Conservation (phyloP, 2,113 vertebrate species). For the Rissa tridactyla region DNA sequence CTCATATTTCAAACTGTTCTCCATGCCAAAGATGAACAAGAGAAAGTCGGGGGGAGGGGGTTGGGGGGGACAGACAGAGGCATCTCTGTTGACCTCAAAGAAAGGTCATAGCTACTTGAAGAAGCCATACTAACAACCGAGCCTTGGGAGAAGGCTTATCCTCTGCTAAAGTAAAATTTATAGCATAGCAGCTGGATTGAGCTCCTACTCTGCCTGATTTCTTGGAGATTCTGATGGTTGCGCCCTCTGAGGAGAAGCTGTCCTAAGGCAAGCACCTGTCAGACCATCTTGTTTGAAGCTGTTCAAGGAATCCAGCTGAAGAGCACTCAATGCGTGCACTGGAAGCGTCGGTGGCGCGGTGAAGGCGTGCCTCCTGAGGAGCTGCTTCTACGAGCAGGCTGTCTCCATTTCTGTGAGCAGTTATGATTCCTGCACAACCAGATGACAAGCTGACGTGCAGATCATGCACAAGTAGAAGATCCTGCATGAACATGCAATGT, state of each 20-base stretch:
- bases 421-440: accelerated
- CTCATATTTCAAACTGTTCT: background rate
- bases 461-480: background rate
- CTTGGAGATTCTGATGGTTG: background rate
- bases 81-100: background rate
- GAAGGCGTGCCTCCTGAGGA: background rate
- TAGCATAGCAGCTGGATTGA: background rate
- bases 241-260: background rate
- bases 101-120: background rate
- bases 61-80: background rate
- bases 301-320: background rate
- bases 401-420: background rate
- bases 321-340: background rate
- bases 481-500: background rate
- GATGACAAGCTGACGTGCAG: background rate
- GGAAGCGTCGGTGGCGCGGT: background rate
- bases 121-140: background rate
- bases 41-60: background rate
- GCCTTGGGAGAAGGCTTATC: background rate
- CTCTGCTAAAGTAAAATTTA: background rate
- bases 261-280: background rate
- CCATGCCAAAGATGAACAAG: background rate
- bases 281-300: background rate
- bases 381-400: background rate
- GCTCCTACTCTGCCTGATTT: background rate